Base-by-base conservation (phyloP, 2,797 vertebrate genomes). In the Anas acuta region DNA sequence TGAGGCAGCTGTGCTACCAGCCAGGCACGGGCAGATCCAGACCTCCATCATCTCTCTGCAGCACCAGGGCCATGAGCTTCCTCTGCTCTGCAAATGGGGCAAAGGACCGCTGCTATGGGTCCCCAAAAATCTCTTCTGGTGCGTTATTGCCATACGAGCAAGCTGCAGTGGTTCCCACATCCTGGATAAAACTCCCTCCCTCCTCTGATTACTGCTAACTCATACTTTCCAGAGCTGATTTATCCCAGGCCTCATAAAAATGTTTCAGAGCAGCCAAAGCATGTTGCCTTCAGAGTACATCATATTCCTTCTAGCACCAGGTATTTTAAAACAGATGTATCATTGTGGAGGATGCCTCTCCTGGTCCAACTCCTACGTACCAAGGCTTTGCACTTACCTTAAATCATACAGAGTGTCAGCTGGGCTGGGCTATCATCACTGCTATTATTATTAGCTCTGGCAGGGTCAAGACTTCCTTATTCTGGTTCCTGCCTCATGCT, bases 221-320 rank as follows among this genome's bases (percentile, higher is more conserved):
- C 95, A 94, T 95, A 90, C 82, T 97, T 97, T 96, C 95, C 95
- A 97, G 85, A 90, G 78, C 47, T 96, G 96, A 96, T 97, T 96
- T 96, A 96, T 95, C 92, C 95, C 94, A 94, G 95, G 89, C 87
- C 91, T 94, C 85, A 0, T 96, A 97, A 97, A 97, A 96, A 94
- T 43, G 70, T 45, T 96, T 96, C 56, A 78, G 83, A 94, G 60
- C 41, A 95, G 91, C 80, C 91, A 94, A 95, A 93, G 75, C 41
- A 70, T 94, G 43, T 85, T 95, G 94, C 84, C 70, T 89, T 93
- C 81, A 73, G 90, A 92, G 73, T 81, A 82, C 61, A 84, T 41
- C 33, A 86, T 86, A 96, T 94, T 93, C 89, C 85, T 95, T 54
- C 81, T n/a, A 92, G 72, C 45, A 82, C 28, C 91, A 96, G 95